phyloP scores from a whole-genome alignment of 2,888 invertebrate genomes.

The Ditylenchus weischeri region DNA sequence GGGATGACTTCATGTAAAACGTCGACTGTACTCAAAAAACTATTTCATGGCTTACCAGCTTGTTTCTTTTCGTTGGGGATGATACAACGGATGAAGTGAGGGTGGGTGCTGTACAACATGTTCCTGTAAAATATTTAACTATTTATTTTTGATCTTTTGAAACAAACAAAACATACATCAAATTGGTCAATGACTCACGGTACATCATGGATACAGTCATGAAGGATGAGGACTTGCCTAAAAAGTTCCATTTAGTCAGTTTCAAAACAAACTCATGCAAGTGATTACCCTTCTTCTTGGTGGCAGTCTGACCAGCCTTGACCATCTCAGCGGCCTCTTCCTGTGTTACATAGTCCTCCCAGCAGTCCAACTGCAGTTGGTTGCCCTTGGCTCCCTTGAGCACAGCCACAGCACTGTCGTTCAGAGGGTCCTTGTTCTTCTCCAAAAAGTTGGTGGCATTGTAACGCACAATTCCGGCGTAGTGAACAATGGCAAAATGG shows the following conservation, averaged over 20 bases:
- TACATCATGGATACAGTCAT: slow-evolving; percentile 98
- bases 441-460: slow-evolving; percentile 63
- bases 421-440: slow-evolving; percentile 65
- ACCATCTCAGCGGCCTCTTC: slow-evolving; percentile 57
- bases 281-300: slow-evolving; percentile 47
- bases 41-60: slow-evolving; percentile 37
- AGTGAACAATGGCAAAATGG: slow-evolving; percentile 68
- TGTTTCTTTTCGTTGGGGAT: slow-evolving; percentile 78
- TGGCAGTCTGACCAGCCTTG: slow-evolving; percentile 22
- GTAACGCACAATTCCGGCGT: slow-evolving; percentile 63
- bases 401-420: slow-evolving; percentile 60
- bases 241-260: not conserved
- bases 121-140: slow-evolving; percentile 57
- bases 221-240: slow-evolving; percentile 59
- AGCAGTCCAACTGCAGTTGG: slow-evolving; percentile 73
- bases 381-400: slow-evolving; percentile 64
- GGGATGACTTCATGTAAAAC: no score
- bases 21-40: no score
- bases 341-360: slow-evolving; percentile 56
- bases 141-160: no score
- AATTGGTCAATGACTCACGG: slow-evolving; percentile 81
- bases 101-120: slow-evolving; percentile 89
- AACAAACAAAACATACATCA: slow-evolving; percentile 69
- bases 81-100: slow-evolving; percentile 99
- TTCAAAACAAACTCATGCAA: not conserved